Base-by-base conservation (phyloP, 2,113 vertebrate species). In the Peucedramus taeniatus region DNA sequence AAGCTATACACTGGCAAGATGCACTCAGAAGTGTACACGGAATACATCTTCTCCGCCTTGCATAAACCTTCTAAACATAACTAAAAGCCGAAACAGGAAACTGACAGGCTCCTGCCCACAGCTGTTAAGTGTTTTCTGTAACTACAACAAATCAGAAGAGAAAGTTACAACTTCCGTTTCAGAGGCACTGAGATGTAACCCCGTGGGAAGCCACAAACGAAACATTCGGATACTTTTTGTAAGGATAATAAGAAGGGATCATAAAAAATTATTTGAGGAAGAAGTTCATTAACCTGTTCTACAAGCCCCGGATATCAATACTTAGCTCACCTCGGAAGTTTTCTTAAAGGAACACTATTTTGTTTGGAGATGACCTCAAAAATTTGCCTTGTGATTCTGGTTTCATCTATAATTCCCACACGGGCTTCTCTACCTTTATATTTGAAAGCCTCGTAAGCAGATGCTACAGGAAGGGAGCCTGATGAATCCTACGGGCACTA, bases 61-160 rank as follows among this genome's bases (percentile, higher is more conserved):
- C 19, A 77, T 13, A 44, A 76, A 45, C 21, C n/a, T 71, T 21
- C 39, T 28, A 42, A 77, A 72, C 27, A 33, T 16, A 86, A 35
- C 8, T 9, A 13, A 51, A 77, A 51, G 1, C 33, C 1, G 8
- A 70, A 77, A 30, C 16, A 61, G 54, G 44, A 84, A 87, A 77
- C 6, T 11, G 40, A n/a, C 3, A 2, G 22, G 19, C 61, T 79
- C 35, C 78, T 44, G 40, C 70, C 45, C 66, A n/a, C 50, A 57
- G 77, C 42, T 57, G 40, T 19, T 68, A 63, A 66, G 15, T 23
- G 31, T 1, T 83, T 80, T 83, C 63, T 0, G 20, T 90, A 94
- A 64, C 70, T 72, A 81, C 45, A 77, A 89, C 90, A 94, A 92
- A 94, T 31, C 56, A 87, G 31, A 74, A 86, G 68, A 13, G 49